These are phyloP conservation scores for Gymnarchus niloticus DNA, from an alignment of 2,113 vertebrate species.

Conservation along the genomic window DNA sequence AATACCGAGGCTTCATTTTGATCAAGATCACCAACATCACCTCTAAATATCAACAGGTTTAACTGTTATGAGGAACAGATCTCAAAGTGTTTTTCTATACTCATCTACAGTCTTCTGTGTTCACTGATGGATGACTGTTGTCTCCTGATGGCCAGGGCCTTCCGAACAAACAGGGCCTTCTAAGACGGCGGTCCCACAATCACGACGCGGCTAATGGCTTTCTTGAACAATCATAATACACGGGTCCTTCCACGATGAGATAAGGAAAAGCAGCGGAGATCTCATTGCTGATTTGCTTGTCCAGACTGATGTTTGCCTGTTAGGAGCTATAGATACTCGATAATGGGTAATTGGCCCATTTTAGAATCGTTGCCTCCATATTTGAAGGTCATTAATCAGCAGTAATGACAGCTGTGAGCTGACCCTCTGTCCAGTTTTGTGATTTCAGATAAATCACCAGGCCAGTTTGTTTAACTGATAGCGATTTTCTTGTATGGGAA, in stretches of 20 bases:
- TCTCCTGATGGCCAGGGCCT: neutral
- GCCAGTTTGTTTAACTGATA: conserved; percentile 35
- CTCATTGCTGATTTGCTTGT: conserved; percentile 31
- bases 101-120: neutral
- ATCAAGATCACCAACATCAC: neutral
- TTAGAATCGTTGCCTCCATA: conserved; percentile 28
- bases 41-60: no score
- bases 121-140: neutral
- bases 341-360: conserved; percentile 38
- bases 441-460: conserved; percentile 20
- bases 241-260: neutral
- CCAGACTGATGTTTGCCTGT: conserved; percentile 21
- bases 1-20: neutral
- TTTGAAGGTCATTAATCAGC: conserved; percentile 38
- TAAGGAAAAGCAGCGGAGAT: conserved; percentile 24
- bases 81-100: neutral
- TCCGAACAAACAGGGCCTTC: neutral
- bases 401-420: conserved; percentile 23
- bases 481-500: conserved; percentile 22
- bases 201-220: conserved; percentile 20
- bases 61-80: no score
- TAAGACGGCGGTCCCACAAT: neutral
- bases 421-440: conserved; percentile 3
- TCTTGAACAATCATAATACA: conserved; percentile 32
- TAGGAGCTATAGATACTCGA: conserved; percentile 20